These are phyloP conservation scores for Colossoma macropomum DNA, from an alignment of 2,113 vertebrate genomes.

Conservation along the genomic window DNA sequence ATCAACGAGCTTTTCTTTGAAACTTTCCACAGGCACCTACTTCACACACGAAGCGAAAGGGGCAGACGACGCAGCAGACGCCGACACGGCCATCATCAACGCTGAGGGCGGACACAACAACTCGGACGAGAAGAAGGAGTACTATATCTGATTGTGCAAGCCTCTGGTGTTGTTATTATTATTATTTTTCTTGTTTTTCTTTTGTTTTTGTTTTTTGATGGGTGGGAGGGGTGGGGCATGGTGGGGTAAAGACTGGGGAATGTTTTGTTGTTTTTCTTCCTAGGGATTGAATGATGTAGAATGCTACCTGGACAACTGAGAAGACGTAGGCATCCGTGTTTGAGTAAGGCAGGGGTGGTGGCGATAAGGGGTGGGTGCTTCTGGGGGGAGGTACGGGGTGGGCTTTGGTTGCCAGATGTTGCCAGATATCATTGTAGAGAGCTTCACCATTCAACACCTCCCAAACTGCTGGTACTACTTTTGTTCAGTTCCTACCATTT, in stretches of 20 bases:
- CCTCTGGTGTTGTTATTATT: constrained; percentile 79
- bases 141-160: constrained; percentile 95
- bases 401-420: constrained; percentile 65
- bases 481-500: constrained; percentile 87
- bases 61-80: constrained; percentile 96
- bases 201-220: constrained; percentile 52
- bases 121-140: constrained; percentile 98
- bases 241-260: constrained; percentile 44
- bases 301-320: constrained; percentile 51
- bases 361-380: constrained; percentile 71
- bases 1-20: constrained; percentile 39
- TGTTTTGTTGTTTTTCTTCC: constrained; percentile 29
- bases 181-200: constrained; percentile 46
- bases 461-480: constrained; percentile 80
- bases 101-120: constrained; percentile 98
- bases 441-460: constrained; percentile 89
- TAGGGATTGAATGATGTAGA: constrained; percentile 54
- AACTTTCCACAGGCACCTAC: constrained; percentile 88
- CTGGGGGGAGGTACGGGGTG: neutral
- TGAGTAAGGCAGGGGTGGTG: constrained; percentile 73
- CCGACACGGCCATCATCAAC: constrained; percentile 99
- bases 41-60: constrained; percentile 99
- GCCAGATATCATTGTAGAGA: constrained; percentile 88
- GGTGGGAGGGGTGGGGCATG: constrained; percentile 34
- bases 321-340: constrained; percentile 43